Evolutionary conservation across 2,888 invertebrate genomes (phyloP), one percentile per base, ranked within the genome.

Genomic region (Stegana nigrithorax): DNA sequence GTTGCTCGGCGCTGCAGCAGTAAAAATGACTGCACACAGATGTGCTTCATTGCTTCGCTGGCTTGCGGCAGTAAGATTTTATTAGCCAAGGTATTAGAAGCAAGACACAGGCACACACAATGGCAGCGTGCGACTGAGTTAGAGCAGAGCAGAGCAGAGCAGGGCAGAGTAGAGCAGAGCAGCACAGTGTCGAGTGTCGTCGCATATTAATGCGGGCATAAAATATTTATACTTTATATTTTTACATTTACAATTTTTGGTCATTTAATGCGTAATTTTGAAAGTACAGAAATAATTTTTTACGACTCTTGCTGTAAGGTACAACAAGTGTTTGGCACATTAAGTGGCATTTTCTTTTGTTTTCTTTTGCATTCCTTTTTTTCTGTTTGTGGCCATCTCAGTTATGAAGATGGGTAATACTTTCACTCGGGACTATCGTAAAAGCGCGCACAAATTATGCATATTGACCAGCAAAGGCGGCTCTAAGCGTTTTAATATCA

Each of bases 61-160:
- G 65, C 76, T 67, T 68, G 64, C 67, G 73, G 76, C 80, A 76
- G 80, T 80, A 76, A 76, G 78, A 76, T 76, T 76, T 76, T 80
- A 76, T 76, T 76, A 80, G 80, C 80, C 75, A 73, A 72, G 80
- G 80, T 80, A 75, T 80, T 78, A 76, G 75, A 78, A 78, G 73
- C 70, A 45, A 17, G n/a, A 44, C 58, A 25, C 56, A 19, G n/a
- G 21, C 17, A 32, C 10, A 2, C 8, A n/a, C 32, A 32, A n/a
- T 3, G n/a, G 36, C 36, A 36, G 36, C 36, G 3, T 36, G 10
- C 36, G n/a, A 36, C n/a, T 10, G n/a, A 36, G 36, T n/a, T n/a
- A n/a, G n/a, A n/a, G n/a, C n/a, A n/a, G n/a, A n/a, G n/a, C n/a
- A n/a, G n/a, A n/a, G n/a, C n/a, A 36, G 10, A 8, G 2, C 47